Evolutionary conservation across 2,113 vertebrate genomes (phyloP).

Genomic region (Nerophis lumbriciformis): DNA sequence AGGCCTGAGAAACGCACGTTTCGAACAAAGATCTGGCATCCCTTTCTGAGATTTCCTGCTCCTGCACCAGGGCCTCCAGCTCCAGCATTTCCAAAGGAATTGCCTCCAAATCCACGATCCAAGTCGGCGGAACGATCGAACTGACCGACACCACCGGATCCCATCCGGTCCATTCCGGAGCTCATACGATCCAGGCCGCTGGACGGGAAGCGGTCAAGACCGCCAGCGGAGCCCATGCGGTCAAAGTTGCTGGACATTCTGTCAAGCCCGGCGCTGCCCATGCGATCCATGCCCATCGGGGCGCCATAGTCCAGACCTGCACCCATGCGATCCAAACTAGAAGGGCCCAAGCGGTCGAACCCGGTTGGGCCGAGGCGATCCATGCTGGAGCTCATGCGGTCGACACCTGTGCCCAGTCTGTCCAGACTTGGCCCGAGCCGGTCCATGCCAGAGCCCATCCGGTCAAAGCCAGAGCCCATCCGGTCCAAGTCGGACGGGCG

Average conservation of each 20-base stretch:
- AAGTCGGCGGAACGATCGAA: slow-evolving; percentile 87
- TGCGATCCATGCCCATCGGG: slow-evolving; percentile 72
- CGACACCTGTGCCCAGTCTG: slow-evolving; percentile 82
- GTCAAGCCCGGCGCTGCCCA: slow-evolving; percentile 69
- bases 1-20: slow-evolving; percentile 78
- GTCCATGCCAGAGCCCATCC: slow-evolving; percentile 83
- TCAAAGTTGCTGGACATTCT: slow-evolving; percentile 65
- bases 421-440: slow-evolving; percentile 87
- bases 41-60: slow-evolving; percentile 82
- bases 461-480: slow-evolving; percentile 84
- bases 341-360: slow-evolving; percentile 80
- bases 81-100: slow-evolving; percentile 76
- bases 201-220: slow-evolving; percentile 69
- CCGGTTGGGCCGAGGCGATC: slow-evolving; percentile 83
- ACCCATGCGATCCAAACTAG: slow-evolving; percentile 85
- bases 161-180: slow-evolving; percentile 88
- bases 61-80: slow-evolving; percentile 78
- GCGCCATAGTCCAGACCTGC: slow-evolving; percentile 66
- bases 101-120: slow-evolving; percentile 88
- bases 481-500: slow-evolving; percentile 69
- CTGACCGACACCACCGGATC: slow-evolving; percentile 78
- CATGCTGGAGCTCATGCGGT: slow-evolving; percentile 84
- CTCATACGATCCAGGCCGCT: slow-evolving; percentile 81
- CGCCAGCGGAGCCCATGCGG: slow-evolving; percentile 64
- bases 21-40: slow-evolving; percentile 98